Evolutionary conservation across 1,140 invertebrate species (phyloP), one percentile per base, ranked within the genome.

Genomic region (Zaprionus ghesquierei): DNA sequence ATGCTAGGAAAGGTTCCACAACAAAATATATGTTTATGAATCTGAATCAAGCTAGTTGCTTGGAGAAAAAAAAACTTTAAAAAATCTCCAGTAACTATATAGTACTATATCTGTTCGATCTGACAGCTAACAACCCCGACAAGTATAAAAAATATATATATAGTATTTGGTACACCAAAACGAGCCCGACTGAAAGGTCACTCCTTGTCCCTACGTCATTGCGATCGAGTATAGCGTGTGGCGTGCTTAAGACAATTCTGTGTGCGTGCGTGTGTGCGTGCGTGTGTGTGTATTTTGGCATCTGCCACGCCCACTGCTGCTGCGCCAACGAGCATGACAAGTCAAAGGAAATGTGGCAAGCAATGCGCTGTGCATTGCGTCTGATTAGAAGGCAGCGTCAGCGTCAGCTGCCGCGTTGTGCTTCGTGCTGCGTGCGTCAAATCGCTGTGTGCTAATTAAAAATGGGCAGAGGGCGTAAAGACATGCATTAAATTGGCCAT

Each of bases 361-460:
- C n/a, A 15, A n/a, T 6, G 35, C 35, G 35, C 35, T n/a, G 35
- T 6, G 35, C 35, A 41, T n/a, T n/a, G 35, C n/a, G 35, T 1
- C 18, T 46, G 41, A 22, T 46, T 46, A 46, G 41, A 22, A 46
- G 41, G 18, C 41, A 46, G 9, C 20, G 41, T 22, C 41, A 22
- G 18, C 18, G 18, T n/a, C 18, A 55, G 60, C 68, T 71, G 69
- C 61, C 53, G 12, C 3, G 27, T n/a, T n/a, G n/a, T n/a, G n/a
- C n/a, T n/a, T n/a, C 44, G 65, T 15, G 35, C 29, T 51, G 29
- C 31, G 44, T 66, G 64, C 41, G 41, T 59, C 64, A 66, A 50
- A 15, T 49, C 35, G 35, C 9, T 51, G 54, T 59, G 64, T 59
- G 46, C 46, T 58, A 71, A 71, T 65, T 71, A 71, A 65, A 71